Conservation (phyloP, 2,888 invertebrate genomes). For the Euzophera pinguis region DNA sequence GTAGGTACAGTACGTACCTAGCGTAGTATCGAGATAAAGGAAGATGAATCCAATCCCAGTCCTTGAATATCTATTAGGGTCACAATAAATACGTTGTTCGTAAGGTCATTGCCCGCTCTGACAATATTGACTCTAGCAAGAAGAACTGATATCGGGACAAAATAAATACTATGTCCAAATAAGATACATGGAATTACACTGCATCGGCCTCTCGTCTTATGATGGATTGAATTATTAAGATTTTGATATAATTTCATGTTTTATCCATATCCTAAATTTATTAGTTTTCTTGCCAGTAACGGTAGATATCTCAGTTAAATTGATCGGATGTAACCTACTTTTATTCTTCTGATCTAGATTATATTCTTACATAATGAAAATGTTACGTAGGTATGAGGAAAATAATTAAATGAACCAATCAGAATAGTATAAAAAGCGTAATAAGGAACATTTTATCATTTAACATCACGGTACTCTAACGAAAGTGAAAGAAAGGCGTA, state of each 20-base stretch:
- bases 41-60: constrained; percentile 12
- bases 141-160: constrained; percentile 55
- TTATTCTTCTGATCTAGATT: not conserved
- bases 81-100: constrained; percentile 33
- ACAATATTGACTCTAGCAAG: constrained; percentile 63
- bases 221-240: too few species aligned
- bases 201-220: constrained; percentile 18
- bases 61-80: constrained; percentile 17
- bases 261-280: too few species aligned
- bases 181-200: constrained; percentile 36
- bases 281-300: too few species aligned
- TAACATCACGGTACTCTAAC: constrained; percentile 56
- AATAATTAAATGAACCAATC: not conserved
- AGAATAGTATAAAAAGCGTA: constrained; percentile 19
- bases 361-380: not conserved
- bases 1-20: too few species aligned
- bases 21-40: not conserved
- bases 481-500: constrained; percentile 73
- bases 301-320: too few species aligned
- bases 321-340: too few species aligned
- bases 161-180: constrained; percentile 67
- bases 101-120: constrained; percentile 57
- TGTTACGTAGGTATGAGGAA: constrained; percentile 1
- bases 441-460: constrained; percentile 42
- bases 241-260: too few species aligned